Base-by-base conservation (phyloP, 2,113 vertebrate genomes). In the Lepidothrix coronata region DNA sequence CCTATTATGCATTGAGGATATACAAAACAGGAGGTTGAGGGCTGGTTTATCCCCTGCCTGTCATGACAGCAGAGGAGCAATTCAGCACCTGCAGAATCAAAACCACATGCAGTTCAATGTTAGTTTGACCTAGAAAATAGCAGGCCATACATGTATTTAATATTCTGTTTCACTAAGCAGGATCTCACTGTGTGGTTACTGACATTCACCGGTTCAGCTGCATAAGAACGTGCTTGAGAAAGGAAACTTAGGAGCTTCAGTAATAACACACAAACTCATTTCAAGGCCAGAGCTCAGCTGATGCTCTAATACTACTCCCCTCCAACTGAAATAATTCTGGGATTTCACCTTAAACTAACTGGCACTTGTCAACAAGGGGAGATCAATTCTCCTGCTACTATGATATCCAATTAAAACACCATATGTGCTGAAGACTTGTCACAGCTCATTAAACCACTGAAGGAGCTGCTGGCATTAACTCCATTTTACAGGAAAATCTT, bases 381-480 rank as follows among this genome's bases (percentile, higher is more conserved):
- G 82, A 93, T 91, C 65, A 86, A 85, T 93, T 93, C 92, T 9
- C 83, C 76, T 84, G 65, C 22, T 78, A 49, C 85, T 91, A 46
- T 87, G 90, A 87, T 78, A 65, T 84, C 72, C 84, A 96, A 96
- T 91, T 95, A 94, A 95, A 96, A 78, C 57, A 90, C 57, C 0
- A 2, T 57, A 72, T 77, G 58, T 75, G 70, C 35, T 84, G 65
- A 84, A 91, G 48, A 33, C 75, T 88, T 94, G 88, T 84, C 92
- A 81, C 51, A 93, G 57, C 79, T 88, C 93, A 44, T 86, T 91
- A 93, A 92, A 93, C 68, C 71, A 33, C 24, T 88, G 88, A 96
- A 93, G 52, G 44, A 88, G 24, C 11, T 90, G 11, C 57, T 96
- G 72, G 61, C 28, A 86, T 92, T 96, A 92, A 77, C 33, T 93